phyloP scores from a whole-genome alignment of 2,888 invertebrate genomes.

The Mesorhabditis spiculigera region DNA sequence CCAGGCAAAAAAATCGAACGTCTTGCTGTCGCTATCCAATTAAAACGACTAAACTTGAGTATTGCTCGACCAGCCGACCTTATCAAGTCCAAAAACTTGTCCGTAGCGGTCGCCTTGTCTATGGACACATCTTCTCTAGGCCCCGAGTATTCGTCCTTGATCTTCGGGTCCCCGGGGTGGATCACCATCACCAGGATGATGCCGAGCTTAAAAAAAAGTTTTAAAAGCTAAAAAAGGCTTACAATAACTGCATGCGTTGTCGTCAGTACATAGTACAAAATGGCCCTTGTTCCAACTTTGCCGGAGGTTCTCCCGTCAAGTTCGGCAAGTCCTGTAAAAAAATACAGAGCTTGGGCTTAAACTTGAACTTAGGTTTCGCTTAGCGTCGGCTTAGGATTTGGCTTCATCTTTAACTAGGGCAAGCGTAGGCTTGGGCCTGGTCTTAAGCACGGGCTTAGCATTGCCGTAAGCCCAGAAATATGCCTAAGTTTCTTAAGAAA shows the following conservation, averaged over 20 bases:
- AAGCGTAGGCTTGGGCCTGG: too few species aligned
- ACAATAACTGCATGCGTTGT: slow-evolving; percentile 69
- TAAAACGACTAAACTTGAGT: too few species aligned
- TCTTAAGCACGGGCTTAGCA: too few species aligned
- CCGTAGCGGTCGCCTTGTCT: slow-evolving; percentile 63
- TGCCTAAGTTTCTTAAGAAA: neutral
- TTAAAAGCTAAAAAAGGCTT: slow-evolving; percentile 5
- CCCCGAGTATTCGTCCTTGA: slow-evolving; percentile 39
- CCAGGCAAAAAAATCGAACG: too few species aligned
- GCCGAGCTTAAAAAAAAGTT: slow-evolving; percentile 59
- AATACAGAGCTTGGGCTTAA: too few species aligned
- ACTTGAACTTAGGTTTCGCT: too few species aligned
- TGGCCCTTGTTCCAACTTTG: slow-evolving; percentile 68
- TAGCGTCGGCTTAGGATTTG: too few species aligned
- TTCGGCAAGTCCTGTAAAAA: slow-evolving; percentile 66
- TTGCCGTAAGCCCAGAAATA: too few species aligned
- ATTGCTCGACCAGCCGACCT: slow-evolving; percentile 65
- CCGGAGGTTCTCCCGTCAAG: slow-evolving; percentile 69
- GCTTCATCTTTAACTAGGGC: too few species aligned
- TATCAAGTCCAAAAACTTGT: slow-evolving; percentile 82
- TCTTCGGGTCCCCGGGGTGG: slow-evolving; percentile 67
- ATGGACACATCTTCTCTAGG: slow-evolving; percentile 13
- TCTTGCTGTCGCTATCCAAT: too few species aligned
- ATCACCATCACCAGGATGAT: slow-evolving; percentile 68
- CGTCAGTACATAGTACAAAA: slow-evolving; percentile 68